Percentiles rank a stretch among this genome's conserved stretches.
phyloP scores from a whole-genome alignment of 1,140 invertebrate species.

The Drosophila leontia region DNA sequence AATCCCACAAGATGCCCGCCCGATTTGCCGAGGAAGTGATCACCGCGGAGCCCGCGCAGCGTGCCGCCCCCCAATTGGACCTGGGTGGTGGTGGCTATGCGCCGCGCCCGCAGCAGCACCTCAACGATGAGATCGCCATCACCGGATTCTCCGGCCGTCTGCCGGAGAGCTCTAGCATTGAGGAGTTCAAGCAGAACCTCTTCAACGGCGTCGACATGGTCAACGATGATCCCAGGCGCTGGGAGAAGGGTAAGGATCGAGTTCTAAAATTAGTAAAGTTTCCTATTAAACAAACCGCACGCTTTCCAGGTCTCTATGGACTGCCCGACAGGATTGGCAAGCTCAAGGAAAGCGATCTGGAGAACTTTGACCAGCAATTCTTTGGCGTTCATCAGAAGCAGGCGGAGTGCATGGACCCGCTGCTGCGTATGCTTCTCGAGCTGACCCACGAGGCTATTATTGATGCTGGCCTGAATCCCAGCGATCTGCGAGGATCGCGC shows the following conservation, averaged over 20 bases:
- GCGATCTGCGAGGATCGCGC: slow-evolving; percentile 91
- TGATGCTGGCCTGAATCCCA: slow-evolving; percentile 95
- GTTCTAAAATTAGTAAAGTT: not conserved
- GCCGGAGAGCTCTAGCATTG: slow-evolving; percentile 94
- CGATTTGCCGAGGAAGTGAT: slow-evolving; percentile 83
- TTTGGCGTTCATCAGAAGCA: slow-evolving; percentile 97
- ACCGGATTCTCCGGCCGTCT: slow-evolving; percentile 95
- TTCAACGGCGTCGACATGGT: slow-evolving; percentile 95
- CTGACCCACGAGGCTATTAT: slow-evolving; percentile 97
- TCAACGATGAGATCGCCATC: slow-evolving; percentile 93
- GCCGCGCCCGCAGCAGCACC: slow-evolving; percentile 46
- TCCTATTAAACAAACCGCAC: not conserved
- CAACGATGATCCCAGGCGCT: slow-evolving; percentile 93
- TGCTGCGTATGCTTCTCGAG: slow-evolving; percentile 95
- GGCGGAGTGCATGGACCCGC: slow-evolving; percentile 97
- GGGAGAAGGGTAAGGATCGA: slow-evolving; percentile 86
- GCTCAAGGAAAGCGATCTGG: slow-evolving; percentile 95
- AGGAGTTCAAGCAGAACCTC: slow-evolving; percentile 95
- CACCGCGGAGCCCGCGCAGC: slow-evolving; percentile 67
- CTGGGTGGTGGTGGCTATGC: slow-evolving; percentile 72
- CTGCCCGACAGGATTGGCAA: slow-evolving; percentile 94
- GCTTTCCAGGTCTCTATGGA: slow-evolving; percentile 88
- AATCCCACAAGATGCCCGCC: slow-evolving; percentile 77
- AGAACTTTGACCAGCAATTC: slow-evolving; percentile 95
- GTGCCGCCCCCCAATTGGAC: slow-evolving; percentile 77